These are phyloP conservation scores for Caerostris extrusa DNA, from an alignment of 1,140 invertebrate genomes.

Conservation along the genomic window DNA sequence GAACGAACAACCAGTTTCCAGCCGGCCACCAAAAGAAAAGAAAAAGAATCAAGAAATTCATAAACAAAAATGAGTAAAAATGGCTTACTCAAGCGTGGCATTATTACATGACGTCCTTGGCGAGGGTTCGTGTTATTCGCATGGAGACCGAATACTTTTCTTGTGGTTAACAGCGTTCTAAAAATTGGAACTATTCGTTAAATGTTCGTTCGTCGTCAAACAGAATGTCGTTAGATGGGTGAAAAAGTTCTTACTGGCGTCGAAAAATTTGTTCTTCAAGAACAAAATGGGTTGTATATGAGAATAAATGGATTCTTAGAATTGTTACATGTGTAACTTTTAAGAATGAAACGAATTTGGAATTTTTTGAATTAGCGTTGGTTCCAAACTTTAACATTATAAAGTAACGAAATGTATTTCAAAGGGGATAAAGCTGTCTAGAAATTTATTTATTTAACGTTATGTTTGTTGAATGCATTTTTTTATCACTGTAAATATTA, in stretches of 20 bases:
- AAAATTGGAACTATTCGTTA: not conserved
- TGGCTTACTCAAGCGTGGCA: not conserved
- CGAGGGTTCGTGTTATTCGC: not conserved
- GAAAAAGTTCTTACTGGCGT: not conserved
- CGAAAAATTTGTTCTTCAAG: not conserved
- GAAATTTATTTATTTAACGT: no score
- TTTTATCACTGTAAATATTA: no score
- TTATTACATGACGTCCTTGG: slow-evolving; percentile 24
- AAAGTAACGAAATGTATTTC: no score
- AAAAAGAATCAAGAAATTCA: not conserved
- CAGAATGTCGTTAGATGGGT: not conserved
- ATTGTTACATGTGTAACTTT: not conserved
- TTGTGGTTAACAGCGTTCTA: not conserved
- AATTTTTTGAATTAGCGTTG: no score
- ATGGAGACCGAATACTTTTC: not conserved
- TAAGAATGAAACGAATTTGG: not conserved
- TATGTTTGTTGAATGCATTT: no score
- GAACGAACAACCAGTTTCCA: slow-evolving; percentile 11
- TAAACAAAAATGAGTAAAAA: slow-evolving; percentile 19
- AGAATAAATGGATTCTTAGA: not conserved
- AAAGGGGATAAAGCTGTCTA: no score
- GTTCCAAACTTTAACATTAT: no score
- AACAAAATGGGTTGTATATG: not conserved
- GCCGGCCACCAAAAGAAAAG: not conserved
- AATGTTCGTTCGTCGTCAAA: not conserved